phyloP scores from a whole-genome alignment of 2,113 vertebrate species.

The Phoxinus phoxinus region DNA sequence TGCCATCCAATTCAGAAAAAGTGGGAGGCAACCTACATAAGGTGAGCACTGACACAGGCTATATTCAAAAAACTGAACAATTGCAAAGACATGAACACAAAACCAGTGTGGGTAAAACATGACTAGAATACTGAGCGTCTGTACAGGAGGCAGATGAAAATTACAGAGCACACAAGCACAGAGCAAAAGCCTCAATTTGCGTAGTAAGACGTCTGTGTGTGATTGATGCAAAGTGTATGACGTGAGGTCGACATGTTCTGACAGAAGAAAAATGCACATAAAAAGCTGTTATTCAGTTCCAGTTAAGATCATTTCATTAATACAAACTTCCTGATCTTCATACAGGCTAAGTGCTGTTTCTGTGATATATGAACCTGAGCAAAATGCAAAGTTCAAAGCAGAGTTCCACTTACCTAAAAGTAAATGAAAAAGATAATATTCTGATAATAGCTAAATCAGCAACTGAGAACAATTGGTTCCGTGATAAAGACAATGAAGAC shows the following conservation, averaged over 20 bases:
- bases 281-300: neutral
- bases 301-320: neutral
- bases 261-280: slow-evolving; percentile 15
- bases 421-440: neutral
- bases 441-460: neutral
- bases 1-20: slow-evolving; percentile 15
- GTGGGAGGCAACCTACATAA: slow-evolving; percentile 5
- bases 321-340: neutral
- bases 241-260: neutral
- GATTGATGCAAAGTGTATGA: neutral
- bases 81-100: neutral
- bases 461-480: neutral
- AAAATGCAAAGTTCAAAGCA: neutral
- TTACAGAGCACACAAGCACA: slow-evolving; percentile 14
- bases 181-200: slow-evolving; percentile 19
- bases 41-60: slow-evolving; percentile 23
- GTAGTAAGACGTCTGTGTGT: neutral
- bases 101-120: neutral
- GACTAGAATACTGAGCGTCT: neutral
- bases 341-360: neutral
- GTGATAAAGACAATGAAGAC: neutral
- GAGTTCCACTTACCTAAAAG: slow-evolving; percentile 19
- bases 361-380: slow-evolving; percentile 18
- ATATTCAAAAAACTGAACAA: neutral
- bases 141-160: slow-evolving; percentile 15